Percentiles rank a stretch among this genome's conserved stretches.
These are phyloP conservation scores for Bedellia somnulentella DNA, from an alignment of 2,888 invertebrate genomes.

Conservation along the genomic window DNA sequence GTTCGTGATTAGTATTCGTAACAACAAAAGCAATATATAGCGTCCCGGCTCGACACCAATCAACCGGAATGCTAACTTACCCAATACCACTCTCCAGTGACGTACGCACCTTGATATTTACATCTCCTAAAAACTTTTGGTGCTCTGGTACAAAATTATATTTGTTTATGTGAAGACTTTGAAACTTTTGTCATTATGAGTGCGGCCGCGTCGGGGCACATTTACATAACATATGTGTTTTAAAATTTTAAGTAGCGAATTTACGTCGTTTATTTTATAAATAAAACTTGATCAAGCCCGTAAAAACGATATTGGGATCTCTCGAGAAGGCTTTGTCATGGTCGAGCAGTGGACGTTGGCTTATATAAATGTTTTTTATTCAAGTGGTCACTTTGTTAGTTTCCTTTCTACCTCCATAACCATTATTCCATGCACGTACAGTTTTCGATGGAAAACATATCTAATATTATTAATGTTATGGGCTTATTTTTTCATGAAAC, in stretches of 20 bases:
- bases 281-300: not conserved
- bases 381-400: slow-evolving; percentile 17
- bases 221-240: not conserved
- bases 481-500: slow-evolving; percentile 41
- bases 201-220: not conserved
- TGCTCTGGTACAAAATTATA: not conserved
- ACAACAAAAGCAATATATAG: slow-evolving; percentile 39
- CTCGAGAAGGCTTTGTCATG: not conserved
- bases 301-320: not conserved
- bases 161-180: not conserved
- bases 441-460: slow-evolving; percentile 43
- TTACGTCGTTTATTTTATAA: not conserved
- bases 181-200: not conserved
- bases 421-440: slow-evolving; percentile 25
- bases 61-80: slow-evolving; percentile 44
- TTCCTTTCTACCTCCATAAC: slow-evolving; percentile 17
- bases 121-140: not conserved
- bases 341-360: not conserved
- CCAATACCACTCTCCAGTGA: slow-evolving; percentile 22
- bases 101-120: not conserved
- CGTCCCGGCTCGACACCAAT: slow-evolving; percentile 38
- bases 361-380: slow-evolving; percentile 6
- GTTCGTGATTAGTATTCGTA: slow-evolving; percentile 36
- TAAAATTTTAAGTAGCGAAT: not conserved
- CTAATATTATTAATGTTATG: slow-evolving; percentile 49